Evolutionary conservation across 1,140 invertebrate genomes (phyloP).

Genomic region (Oryctes rhinoceros): DNA sequence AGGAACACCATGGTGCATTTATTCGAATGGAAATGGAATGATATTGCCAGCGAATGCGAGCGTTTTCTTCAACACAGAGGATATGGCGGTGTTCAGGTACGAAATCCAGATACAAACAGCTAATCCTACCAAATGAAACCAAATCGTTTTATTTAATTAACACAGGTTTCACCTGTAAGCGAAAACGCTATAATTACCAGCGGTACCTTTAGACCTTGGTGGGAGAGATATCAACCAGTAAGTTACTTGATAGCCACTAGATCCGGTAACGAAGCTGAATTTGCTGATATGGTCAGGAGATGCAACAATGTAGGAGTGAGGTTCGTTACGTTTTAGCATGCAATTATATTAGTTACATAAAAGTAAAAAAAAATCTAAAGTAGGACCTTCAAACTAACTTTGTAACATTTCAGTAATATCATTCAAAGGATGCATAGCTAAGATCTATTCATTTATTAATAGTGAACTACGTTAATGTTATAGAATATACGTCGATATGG

Average conservation of each 20-base stretch:
- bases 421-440: neutral
- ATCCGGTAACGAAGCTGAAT: constrained; percentile 77
- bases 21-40: constrained; percentile 85
- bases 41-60: constrained; percentile 86
- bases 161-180: constrained; percentile 68
- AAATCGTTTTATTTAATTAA: neutral
- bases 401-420: too few relatives aligned
- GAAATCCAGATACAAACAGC: neutral
- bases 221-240: constrained; percentile 89
- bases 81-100: constrained; percentile 81
- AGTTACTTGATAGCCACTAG: constrained; percentile 82
- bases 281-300: constrained; percentile 72
- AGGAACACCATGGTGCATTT: constrained; percentile 76
- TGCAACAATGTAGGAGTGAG: constrained; percentile 56
- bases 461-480: constrained; percentile 30
- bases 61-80: constrained; percentile 78
- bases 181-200: constrained; percentile 64
- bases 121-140: neutral
- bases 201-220: constrained; percentile 71
- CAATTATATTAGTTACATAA: too few relatives aligned
- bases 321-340: constrained; percentile 44
- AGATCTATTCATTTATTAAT: neutral
- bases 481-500: constrained; percentile 84
- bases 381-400: neutral
- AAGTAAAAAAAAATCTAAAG: too few relatives aligned